Evolutionary conservation across 1,140 invertebrate genomes (phyloP), one percentile per base, ranked within the genome.

Genomic region (Calosoma granatense): DNA sequence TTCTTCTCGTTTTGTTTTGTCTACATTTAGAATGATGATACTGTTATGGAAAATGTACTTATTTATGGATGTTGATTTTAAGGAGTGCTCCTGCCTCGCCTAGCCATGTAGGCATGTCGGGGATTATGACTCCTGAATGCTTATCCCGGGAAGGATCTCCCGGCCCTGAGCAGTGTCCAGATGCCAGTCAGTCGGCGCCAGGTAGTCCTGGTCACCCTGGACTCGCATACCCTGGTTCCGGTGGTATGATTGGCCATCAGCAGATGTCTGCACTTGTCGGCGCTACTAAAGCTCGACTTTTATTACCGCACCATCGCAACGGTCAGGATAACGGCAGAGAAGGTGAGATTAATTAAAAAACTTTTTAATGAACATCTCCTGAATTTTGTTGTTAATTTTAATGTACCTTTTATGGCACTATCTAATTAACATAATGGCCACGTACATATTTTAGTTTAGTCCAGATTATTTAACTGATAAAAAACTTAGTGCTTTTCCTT

Each of bases 11-110:
- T n/a, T n/a, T n/a, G n/a, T n/a, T n/a, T n/a, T n/a, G n/a, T n/a
- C n/a, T n/a, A n/a, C n/a, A n/a, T n/a, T n/a, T n/a, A n/a, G n/a
- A n/a, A n/a, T n/a, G n/a, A n/a, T n/a, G n/a, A n/a, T n/a, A n/a
- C n/a, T n/a, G n/a, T n/a, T n/a, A n/a, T n/a, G n/a, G n/a, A n/a
- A n/a, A n/a, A n/a, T n/a, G n/a, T n/a, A n/a, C n/a, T n/a, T n/a
- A n/a, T n/a, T n/a, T n/a, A n/a, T n/a, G n/a, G n/a, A n/a, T n/a
- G n/a, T n/a, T n/a, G n/a, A 17, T 26, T 67, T 67, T 53, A 68
- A 91, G 92, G 74, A 94, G 91, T 72, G 93, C 93, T 15, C 93
- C 93, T 39, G 88, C 92, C 22, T 95, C 92, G 51, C 92, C 93
- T 26, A 95, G 88, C 68, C 92, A 95, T 66, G 86, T 94, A 65